Percentiles rank a stretch among this genome's conserved stretches.
Evolutionary conservation across 1,140 invertebrate species (phyloP).

Genomic region (Drosophila ananassae): DNA sequence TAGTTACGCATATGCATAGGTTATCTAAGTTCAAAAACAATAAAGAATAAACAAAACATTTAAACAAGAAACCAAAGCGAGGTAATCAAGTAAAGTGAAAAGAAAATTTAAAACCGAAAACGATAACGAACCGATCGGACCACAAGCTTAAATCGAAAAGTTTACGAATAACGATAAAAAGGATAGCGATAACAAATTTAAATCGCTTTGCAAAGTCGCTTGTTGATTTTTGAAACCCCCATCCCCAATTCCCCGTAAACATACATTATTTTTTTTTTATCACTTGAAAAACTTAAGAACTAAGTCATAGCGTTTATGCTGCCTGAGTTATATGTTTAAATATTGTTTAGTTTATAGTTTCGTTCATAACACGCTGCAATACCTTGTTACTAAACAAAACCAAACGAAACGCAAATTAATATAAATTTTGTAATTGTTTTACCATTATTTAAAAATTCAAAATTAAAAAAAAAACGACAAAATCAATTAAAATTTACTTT

Average conservation of each 20-base stretch:
- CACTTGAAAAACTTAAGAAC: constrained; percentile 59
- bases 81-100: constrained; percentile 1
- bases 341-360: constrained; percentile 39
- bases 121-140: constrained; percentile 53
- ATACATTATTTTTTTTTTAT: constrained; percentile 26
- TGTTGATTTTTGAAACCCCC: background rate
- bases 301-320: constrained; percentile 74
- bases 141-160: constrained; percentile 17
- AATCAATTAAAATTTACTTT: constrained; percentile 61
- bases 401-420: constrained; percentile 26
- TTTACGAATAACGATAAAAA: constrained; percentile 20
- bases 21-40: constrained; percentile 50
- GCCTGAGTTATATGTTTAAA: constrained; percentile 42
- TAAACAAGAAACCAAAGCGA: constrained; percentile 19
- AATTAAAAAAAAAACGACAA: constrained; percentile 20
- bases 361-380: constrained; percentile 45
- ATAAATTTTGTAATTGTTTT: constrained; percentile 58
- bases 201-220: constrained; percentile 5
- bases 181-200: constrained; percentile 13
- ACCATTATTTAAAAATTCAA: constrained; percentile 30
- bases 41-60: background rate
- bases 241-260: background rate
- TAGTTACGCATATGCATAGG: constrained; percentile 38
- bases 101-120: constrained; percentile 21
- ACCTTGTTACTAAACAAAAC: constrained; percentile 29